A percentile compares a stretch with the other conserved stretches of the same genome.
Conservation (phyloP, 1,140 invertebrate genomes). For the Belonocnema kinseyi region DNA sequence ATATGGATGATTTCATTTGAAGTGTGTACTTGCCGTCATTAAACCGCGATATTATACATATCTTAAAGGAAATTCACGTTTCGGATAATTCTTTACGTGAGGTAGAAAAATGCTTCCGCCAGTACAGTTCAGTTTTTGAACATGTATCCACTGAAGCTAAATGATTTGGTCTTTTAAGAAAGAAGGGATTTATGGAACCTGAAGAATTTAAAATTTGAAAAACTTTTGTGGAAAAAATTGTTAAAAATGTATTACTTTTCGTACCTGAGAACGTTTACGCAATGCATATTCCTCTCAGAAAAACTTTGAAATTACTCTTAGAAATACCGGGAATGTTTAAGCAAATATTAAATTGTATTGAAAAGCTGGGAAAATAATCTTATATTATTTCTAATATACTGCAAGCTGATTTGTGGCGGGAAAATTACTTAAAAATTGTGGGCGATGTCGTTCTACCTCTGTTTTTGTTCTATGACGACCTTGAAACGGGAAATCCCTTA, state of each 20-base stretch:
- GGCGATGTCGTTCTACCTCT: no score
- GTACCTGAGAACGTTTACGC: background rate
- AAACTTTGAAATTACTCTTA: constrained; percentile 41
- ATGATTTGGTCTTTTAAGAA: constrained; percentile 27
- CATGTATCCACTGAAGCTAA: constrained; percentile 23
- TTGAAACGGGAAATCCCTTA: no score
- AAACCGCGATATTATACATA: constrained; percentile 8
- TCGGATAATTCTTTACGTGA: background rate
- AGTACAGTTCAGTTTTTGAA: background rate
- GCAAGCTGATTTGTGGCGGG: background rate
- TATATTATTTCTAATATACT: constrained; percentile 39
- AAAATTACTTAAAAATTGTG: no score
- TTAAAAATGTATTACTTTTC: background rate
- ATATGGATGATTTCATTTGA: constrained; percentile 15
- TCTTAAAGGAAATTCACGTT: constrained; percentile 13
- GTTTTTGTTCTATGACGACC: no score
- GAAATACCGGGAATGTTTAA: background rate
- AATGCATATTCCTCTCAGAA: constrained; percentile 31
- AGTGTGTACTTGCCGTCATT: constrained; percentile 7
- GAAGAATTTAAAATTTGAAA: background rate
- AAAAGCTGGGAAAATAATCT: constrained; percentile 34
- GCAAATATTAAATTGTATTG: constrained; percentile 36
- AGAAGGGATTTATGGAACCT: background rate
- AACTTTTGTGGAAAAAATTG: constrained; percentile 10
- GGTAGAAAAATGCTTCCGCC: background rate